A percentile compares a stretch with the other conserved stretches of the same genome.
Evolutionary conservation across 1,140 invertebrate genomes (phyloP).

Genomic region (Leptoteleia sp.): DNA sequence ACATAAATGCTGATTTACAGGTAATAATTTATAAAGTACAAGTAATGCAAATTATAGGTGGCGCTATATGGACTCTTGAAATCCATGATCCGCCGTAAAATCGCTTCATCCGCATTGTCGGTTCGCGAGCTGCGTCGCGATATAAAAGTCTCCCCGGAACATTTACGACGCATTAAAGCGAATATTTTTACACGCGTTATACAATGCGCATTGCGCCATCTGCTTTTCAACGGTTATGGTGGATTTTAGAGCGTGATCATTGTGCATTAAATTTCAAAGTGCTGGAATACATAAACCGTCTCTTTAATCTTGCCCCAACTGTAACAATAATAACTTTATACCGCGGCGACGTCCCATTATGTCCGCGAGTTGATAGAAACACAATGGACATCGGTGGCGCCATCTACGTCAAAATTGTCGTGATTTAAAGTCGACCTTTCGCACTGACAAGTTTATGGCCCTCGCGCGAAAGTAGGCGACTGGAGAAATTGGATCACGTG

Average conservation of each 20-base stretch:
- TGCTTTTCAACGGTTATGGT: conserved; percentile 15
- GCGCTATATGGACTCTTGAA: conserved; percentile 3
- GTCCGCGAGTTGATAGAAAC: conserved; percentile 9
- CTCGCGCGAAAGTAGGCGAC: no score
- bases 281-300: conserved; percentile 21
- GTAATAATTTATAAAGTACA: conserved; percentile 4
- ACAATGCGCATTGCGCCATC: conserved; percentile 36
- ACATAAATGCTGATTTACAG: not conserved
- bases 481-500: no score
- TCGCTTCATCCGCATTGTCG: conserved; percentile 11
- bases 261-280: conserved; percentile 32
- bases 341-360: conserved; percentile 2
- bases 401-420: conserved; percentile 9
- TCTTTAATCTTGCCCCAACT: conserved; percentile 32
- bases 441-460: no score
- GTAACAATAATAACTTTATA: conserved; percentile 37
- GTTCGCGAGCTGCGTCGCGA: conserved; percentile 7
- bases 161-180: conserved; percentile 39
- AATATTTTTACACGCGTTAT: conserved; percentile 40
- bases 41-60: conserved; percentile 10
- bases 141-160: conserved; percentile 26
- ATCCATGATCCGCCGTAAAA: conserved; percentile 22
- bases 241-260: conserved; percentile 28
- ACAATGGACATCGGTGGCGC: conserved; percentile 5
- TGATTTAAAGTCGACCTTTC: conserved; percentile 1